Evolutionary conservation across 2,797 vertebrate species (phyloP).

Genomic region (Thunnus albacares): DNA sequence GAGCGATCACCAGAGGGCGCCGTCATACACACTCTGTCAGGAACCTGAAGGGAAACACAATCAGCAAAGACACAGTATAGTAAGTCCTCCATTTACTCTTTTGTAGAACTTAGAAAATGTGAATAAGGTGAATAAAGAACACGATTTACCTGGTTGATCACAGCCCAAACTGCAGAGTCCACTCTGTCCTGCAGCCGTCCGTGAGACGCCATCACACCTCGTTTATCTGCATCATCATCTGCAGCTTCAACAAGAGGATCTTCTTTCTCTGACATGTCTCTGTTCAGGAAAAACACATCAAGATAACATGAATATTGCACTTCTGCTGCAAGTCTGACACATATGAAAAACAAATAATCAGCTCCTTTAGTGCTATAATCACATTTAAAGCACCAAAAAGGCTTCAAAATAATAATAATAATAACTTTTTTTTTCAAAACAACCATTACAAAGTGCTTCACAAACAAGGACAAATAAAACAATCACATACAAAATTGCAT

Average conservation of each 20-base stretch:
- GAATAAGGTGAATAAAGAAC: not conserved
- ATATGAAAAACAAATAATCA: too few relatives aligned
- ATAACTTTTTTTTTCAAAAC: too few relatives aligned
- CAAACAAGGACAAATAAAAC: too few relatives aligned
- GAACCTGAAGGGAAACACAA: conserved; percentile 28
- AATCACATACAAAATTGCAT: too few relatives aligned
- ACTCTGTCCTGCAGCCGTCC: not conserved
- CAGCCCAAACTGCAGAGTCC: conserved; percentile 25
- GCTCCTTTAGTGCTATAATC: not conserved
- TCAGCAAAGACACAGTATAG: too few relatives aligned
- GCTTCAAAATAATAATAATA: too few relatives aligned
- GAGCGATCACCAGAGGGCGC: conserved; percentile 80
- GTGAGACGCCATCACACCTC: not conserved
- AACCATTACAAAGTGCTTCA: too few relatives aligned
- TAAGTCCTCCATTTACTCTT: too few relatives aligned
- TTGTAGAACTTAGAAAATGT: too few relatives aligned
- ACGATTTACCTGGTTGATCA: conserved; percentile 17
- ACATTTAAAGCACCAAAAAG: too few relatives aligned
- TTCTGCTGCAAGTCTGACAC: too few relatives aligned
- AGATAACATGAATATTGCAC: too few relatives aligned
- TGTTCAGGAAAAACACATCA: conserved; percentile 10
- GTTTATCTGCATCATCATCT: not conserved
- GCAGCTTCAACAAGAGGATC: not conserved
- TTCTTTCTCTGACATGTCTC: not conserved
- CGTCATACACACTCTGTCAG: conserved; percentile 71